Percentiles rank a stretch among this genome's conserved stretches.
Conservation (phyloP, 2,797 vertebrate species). For the Sebastiscus tertius region DNA sequence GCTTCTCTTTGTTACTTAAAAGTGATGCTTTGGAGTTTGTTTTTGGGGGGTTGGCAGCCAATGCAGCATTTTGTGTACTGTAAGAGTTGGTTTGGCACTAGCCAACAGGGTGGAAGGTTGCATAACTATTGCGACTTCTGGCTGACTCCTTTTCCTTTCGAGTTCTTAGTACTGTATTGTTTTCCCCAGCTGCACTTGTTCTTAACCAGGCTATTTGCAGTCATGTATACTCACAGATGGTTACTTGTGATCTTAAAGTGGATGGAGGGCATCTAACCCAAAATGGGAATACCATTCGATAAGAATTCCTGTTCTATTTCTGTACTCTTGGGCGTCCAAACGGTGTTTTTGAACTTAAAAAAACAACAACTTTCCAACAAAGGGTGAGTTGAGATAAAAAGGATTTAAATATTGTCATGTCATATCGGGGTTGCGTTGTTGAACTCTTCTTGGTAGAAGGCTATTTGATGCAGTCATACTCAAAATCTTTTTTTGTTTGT, state of each 20-base stretch:
- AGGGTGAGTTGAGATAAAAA: background rate
- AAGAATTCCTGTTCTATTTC: slow-evolving; percentile 9
- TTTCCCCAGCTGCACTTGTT: slow-evolving; percentile 42
- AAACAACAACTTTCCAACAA: background rate
- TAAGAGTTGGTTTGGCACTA: slow-evolving; percentile 40
- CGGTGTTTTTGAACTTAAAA: background rate
- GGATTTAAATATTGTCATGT: background rate
- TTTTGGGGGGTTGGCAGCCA: slow-evolving; percentile 34
- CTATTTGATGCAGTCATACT: background rate
- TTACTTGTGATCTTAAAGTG: slow-evolving; percentile 28
- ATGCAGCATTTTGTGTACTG: slow-evolving; percentile 20
- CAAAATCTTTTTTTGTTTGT: background rate
- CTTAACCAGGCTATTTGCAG: slow-evolving; percentile 16
- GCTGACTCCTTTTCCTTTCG: slow-evolving; percentile 38
- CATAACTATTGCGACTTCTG: slow-evolving; percentile 37
- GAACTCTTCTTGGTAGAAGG: background rate
- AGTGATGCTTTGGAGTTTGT: slow-evolving; percentile 31
- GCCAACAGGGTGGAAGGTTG: slow-evolving; percentile 44
- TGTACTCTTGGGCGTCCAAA: background rate
- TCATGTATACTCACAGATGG: slow-evolving; percentile 13
- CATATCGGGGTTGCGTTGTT: background rate
- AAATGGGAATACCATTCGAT: slow-evolving; percentile 18
- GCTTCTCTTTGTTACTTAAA: slow-evolving; percentile 32
- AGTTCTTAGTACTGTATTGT: slow-evolving; percentile 20
- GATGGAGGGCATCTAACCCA: slow-evolving; percentile 24